These are phyloP conservation scores for Stichodactyla mertensii DNA, from an alignment of 64 coral and sea anemone species.

Conservation along the genomic window DNA sequence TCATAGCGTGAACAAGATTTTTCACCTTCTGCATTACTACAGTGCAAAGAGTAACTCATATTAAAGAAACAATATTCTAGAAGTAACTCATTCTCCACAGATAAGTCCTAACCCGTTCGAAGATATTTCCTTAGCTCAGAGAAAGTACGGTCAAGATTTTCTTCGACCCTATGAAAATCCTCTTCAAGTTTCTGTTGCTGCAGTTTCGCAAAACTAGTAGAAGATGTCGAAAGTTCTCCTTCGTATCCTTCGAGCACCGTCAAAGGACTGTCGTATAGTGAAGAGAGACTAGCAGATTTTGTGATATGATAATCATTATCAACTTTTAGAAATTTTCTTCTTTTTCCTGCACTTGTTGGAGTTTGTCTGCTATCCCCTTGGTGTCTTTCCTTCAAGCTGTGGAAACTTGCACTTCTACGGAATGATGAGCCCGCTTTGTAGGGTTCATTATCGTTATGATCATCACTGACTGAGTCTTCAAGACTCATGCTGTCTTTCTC, in stretches of 20 bases:
- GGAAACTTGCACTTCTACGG: not conserved
- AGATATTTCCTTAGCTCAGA: slow-evolving; percentile 49
- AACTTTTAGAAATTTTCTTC: slow-evolving; percentile 4
- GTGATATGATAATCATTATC: not conserved
- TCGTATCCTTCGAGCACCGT: not conserved
- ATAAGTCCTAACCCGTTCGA: slow-evolving; percentile 19
- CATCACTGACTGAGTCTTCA: not conserved
- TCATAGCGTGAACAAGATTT: no score
- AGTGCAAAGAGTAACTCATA: no score
- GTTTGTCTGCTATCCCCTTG: not conserved
- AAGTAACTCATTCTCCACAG: not conserved
- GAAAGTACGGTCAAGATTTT: slow-evolving; percentile 40
- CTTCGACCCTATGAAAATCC: slow-evolving; percentile 54
- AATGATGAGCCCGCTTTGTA: not conserved
- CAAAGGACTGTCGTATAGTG: not conserved
- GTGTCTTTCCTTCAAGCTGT: not conserved
- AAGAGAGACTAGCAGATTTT: not conserved
- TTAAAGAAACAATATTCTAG: not conserved
- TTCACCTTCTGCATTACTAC: no score
- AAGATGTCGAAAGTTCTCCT: not conserved
- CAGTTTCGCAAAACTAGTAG: not conserved
- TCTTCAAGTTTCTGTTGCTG: slow-evolving; percentile 17
- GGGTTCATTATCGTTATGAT: not conserved
- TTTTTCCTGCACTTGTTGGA: slow-evolving; percentile 1
- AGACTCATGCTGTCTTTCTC: not conserved